These are phyloP conservation scores for Cossypha polioptera DNA, from an alignment of 2,797 vertebrate species.

Conservation along the genomic window DNA sequence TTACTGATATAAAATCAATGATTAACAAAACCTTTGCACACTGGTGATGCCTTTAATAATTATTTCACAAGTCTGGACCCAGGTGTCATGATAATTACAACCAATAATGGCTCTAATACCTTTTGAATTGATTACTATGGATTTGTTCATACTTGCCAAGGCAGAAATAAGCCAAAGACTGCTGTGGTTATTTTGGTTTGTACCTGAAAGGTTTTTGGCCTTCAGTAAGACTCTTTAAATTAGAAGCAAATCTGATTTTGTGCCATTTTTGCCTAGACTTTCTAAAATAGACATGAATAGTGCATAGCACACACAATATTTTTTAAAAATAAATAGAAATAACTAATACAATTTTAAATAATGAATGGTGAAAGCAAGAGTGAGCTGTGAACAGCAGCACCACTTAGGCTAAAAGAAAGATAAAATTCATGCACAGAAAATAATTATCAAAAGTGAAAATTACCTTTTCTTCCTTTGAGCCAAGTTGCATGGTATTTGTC, in stretches of 20 bases:
- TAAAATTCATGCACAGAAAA: neutral
- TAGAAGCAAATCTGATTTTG: neutral
- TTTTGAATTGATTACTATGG: constrained; percentile 52
- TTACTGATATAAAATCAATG: constrained; percentile 36
- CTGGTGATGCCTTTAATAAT: constrained; percentile 9
- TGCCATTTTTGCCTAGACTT: neutral
- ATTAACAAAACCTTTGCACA: constrained; percentile 22
- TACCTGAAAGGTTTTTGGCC: neutral
- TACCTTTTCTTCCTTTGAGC: neutral
- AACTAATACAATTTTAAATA: neutral
- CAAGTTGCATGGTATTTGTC: neutral
- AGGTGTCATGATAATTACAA: constrained; percentile 40
- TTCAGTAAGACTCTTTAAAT: neutral
- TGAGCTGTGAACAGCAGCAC: neutral
- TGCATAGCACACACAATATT: neutral
- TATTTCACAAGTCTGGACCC: constrained; percentile 26
- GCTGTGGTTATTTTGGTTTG: neutral
- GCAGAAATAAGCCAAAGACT: neutral
- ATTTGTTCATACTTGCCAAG: constrained; percentile 10
- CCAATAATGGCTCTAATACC: constrained; percentile 37
- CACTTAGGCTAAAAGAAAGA: neutral
- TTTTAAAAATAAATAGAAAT: neutral
- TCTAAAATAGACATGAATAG: neutral
- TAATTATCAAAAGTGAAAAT: neutral
- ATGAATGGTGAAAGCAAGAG: neutral